Evolutionary conservation across 2,888 invertebrate species (phyloP), one percentile per base, ranked within the genome.

Genomic region (Lomographa bimaculata): DNA sequence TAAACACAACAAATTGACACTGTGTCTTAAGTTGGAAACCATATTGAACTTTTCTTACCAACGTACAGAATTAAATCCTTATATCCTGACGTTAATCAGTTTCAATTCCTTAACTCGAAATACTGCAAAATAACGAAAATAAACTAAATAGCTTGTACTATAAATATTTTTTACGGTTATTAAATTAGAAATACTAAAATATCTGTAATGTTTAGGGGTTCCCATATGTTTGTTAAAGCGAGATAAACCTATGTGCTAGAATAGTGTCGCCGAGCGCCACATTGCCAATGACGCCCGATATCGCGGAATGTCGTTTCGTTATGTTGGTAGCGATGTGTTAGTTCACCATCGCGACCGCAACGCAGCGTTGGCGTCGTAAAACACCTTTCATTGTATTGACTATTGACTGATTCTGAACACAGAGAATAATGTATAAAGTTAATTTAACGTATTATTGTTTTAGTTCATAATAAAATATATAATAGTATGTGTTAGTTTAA

Each of bases 311-410:
- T 80, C 55, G 46, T 56, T 60, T 56, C 48, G 56, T 70, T 63
- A 75, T 63, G 84, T 83, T 89, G 89, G 89, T 64, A 82, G 62
- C 62, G 50, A 68, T 77, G 81, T 48, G 64, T 82, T 87, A 89
- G 89, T 89, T 89, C 82, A 78, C 83, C 81, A 87, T 89, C 86
- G 90, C 87, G 87, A 78, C 89, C 90, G 85, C 87, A 77, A 70
- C 82, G 87, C 55, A 82, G 90, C 86, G 91, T 91, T 91, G 86
- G 89, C 86, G 89, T 90, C 90, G 91, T 90, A 90, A 90, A 91
- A 92, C 92, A 92, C 92, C 91, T 92, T 92, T 92, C 91, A 91
- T 91, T 91, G 91, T 92, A 92, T 92, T 91, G 92, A 92, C 92
- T 92, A 92, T 92, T 91, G 92, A 92, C 92, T 91, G 90, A 90